Evolutionary conservation across 2,888 invertebrate genomes (phyloP), one percentile per base, ranked within the genome.

Genomic region (Peribatodes rhomboidaria): DNA sequence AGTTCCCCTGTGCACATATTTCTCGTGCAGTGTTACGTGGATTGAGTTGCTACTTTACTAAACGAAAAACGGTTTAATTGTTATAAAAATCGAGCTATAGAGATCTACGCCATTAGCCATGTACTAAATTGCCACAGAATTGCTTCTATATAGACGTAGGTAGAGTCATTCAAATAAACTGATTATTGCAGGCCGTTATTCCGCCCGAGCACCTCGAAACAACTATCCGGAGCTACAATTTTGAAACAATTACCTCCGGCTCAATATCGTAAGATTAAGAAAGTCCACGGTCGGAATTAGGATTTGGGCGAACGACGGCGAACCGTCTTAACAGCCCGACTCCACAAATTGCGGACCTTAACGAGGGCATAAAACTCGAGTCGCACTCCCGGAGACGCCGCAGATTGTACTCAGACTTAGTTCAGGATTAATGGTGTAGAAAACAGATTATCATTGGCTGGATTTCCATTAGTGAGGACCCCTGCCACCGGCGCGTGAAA

Each of bases 371-470:
- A 93, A 92, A 93, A 93, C 92, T 93, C 87, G 85, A 87, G 84
- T 85, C 89, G 84, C 86, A 87, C 88, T 90, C 84, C 78, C 85
- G 82, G 84, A 90, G 89, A 89, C 90, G 90, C 92, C 92, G 79
- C 92, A 92, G 92, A 92, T 91, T 90, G 90, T 87, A 82, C 92
- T 89, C 84, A 92, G 92, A 89, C 92, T 92, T 92, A 93, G 90
- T 92, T 90, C 84, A 89, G 93, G 93, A 94, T 94, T 93, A 94
- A 94, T 94, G 94, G 92, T 92, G 92, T 92, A 93, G 94, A 94
- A 94, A 93, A 92, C 93, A 94, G 93, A 94, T 94, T 93, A 94
- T 94, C 93, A 94, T 93, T 93, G 92, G 90, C 89, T 84, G 90
- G 89, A 89, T 92, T 92, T 92, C 92, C 89, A 92, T 92, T 92